These are phyloP conservation scores for Perithous albicinctus DNA, from an alignment of 2,888 invertebrate species.

Conservation along the genomic window DNA sequence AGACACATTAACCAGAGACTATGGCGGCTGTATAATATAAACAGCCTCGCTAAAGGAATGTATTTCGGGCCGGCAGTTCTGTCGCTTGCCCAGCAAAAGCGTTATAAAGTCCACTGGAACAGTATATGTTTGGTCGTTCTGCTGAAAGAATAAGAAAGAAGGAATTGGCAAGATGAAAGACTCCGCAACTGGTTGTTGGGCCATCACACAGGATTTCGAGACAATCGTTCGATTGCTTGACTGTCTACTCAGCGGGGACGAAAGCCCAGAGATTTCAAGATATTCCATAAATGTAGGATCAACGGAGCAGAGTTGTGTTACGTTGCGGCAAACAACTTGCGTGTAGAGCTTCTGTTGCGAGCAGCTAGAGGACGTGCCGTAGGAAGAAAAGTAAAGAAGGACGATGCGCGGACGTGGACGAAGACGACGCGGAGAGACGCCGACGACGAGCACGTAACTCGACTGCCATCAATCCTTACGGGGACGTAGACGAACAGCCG, in stretches of 20 bases:
- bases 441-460: slow-evolving; percentile 70
- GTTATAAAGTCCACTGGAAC: slow-evolving; percentile 19
- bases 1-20: slow-evolving; percentile 34
- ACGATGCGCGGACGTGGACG: slow-evolving; percentile 61
- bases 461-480: slow-evolving; percentile 82
- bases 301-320: slow-evolving; percentile 38
- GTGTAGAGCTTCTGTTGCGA: slow-evolving; percentile 49
- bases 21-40: neutral
- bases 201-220: slow-evolving; percentile 63
- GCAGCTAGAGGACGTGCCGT: neutral
- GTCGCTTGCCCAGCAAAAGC: neutral
- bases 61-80: neutral
- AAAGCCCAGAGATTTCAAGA: slow-evolving; percentile 80
- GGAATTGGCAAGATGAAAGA: slow-evolving; percentile 53
- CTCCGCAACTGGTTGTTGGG: slow-evolving; percentile 20
- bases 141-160: slow-evolving; percentile 13
- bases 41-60: slow-evolving; percentile 13
- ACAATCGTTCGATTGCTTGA: slow-evolving; percentile 78
- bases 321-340: slow-evolving; percentile 18
- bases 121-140: slow-evolving; percentile 10
- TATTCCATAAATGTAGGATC: slow-evolving; percentile 83
- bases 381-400: slow-evolving; percentile 56
- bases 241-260: slow-evolving; percentile 64
- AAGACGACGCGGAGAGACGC: slow-evolving; percentile 60
- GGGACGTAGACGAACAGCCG: slow-evolving; percentile 83